Percentiles rank a stretch among this genome's conserved stretches.
Evolutionary conservation across 1,140 invertebrate genomes (phyloP).

Genomic region (Archivesica marissinica): DNA sequence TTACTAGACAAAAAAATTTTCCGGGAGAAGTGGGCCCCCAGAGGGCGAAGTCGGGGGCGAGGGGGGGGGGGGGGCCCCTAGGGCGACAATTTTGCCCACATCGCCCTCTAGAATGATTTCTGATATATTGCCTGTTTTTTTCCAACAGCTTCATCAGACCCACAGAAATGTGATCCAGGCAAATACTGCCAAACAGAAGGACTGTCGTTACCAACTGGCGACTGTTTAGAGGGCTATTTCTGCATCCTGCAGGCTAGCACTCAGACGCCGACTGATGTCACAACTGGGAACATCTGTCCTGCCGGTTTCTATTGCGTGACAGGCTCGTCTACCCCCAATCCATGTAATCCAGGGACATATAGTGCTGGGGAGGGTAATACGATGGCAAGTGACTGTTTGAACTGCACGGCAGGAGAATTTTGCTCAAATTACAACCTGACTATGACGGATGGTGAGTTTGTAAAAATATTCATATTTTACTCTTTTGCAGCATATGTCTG

Average conservation of each 20-base stretch:
- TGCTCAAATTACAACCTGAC: slow-evolving; percentile 80
- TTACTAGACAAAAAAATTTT: no score
- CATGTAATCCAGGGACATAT: slow-evolving; percentile 79
- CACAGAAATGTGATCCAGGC: slow-evolving; percentile 76
- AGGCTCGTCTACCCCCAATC: slow-evolving; percentile 70
- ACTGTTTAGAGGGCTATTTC: slow-evolving; percentile 79
- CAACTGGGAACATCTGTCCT: slow-evolving; percentile 76
- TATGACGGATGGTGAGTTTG: slow-evolving; percentile 71
- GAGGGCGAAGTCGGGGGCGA: no score
- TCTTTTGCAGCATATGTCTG: no score
- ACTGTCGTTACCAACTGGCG: slow-evolving; percentile 73
- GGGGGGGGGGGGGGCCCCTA: no score
- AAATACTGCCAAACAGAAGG: slow-evolving; percentile 77
- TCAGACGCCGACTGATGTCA: slow-evolving; percentile 73
- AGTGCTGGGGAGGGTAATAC: slow-evolving; percentile 74
- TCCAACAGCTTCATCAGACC: slow-evolving; percentile 74
- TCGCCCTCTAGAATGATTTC: no score
- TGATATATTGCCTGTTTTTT: no score
- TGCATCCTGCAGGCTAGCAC: slow-evolving; percentile 69
- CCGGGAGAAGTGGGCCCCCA: no score
- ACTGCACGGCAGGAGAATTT: slow-evolving; percentile 77
- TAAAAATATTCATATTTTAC: neutral
- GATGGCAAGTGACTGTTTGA: slow-evolving; percentile 70
- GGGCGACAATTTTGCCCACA: no score
- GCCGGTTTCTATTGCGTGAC: slow-evolving; percentile 74